These are phyloP conservation scores for Oceanites oceanicus DNA, from an alignment of 2,113 vertebrate species.

Conservation along the genomic window DNA sequence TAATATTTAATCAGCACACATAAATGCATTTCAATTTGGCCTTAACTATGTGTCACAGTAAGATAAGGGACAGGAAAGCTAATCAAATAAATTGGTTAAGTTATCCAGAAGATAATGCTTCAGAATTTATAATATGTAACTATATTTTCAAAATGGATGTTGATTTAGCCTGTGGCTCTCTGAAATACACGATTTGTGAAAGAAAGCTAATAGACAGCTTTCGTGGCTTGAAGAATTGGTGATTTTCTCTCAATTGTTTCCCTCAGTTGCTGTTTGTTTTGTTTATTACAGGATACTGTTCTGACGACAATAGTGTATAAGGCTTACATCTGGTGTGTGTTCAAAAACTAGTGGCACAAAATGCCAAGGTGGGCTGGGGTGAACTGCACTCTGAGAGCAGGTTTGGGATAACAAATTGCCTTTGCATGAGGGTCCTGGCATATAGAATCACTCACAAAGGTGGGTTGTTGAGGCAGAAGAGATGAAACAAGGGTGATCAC, in stretches of 20 bases:
- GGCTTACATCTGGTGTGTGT: background rate
- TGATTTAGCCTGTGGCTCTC: background rate
- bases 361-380: background rate
- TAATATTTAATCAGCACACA: slow-evolving; percentile 57
- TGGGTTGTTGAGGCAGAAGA: slow-evolving; percentile 23
- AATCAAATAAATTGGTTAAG: slow-evolving; percentile 27
- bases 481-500: slow-evolving; percentile 11
- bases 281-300: background rate
- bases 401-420: background rate
- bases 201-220: background rate
- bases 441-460: slow-evolving; percentile 6
- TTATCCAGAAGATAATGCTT: background rate
- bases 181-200: background rate
- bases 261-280: background rate
- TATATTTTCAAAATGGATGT: background rate
- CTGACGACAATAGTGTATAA: background rate
- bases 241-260: slow-evolving; percentile 9
- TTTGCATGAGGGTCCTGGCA: background rate
- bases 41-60: slow-evolving; percentile 34
- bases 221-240: slow-evolving; percentile 11
- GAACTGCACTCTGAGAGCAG: slow-evolving; percentile 6
- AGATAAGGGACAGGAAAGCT: slow-evolving; percentile 32
- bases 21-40: slow-evolving; percentile 62
- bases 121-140: background rate
- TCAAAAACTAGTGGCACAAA: slow-evolving; percentile 32